Evolutionary conservation across 1,140 invertebrate species (phyloP), one percentile per base, ranked within the genome.

Genomic region (Nasonia giraulti): DNA sequence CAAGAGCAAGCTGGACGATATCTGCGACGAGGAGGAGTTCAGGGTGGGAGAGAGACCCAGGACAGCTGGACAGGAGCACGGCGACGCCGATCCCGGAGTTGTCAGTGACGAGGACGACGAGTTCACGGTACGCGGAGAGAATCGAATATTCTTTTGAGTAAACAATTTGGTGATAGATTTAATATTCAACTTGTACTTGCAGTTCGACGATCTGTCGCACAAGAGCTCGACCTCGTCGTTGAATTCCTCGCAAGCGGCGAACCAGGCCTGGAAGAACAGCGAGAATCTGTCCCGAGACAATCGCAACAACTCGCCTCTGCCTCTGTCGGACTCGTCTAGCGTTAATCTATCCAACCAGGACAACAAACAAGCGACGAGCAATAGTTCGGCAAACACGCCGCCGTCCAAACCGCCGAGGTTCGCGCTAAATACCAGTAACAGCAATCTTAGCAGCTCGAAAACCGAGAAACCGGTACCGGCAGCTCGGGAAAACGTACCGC

Each of bases 101-200:
- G 97, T 97, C 6, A 97, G 97, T 93, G 97, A 98, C 90, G 97
- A 97, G 88, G 97, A 97, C 87, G 97, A 97, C 91, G 97, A 97
- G 90, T 97, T 97, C 93, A 95, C 96, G 75, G 95, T 95, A 92
- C 89, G 89, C 3, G 8, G 27, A 37, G 55, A 31, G 23, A 31
- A 71, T 71, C 10, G 69, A 33, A 12, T 1, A 17, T 71, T 0
- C 10, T 40, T 83, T 69, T 78, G 40, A 11, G 0, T 66, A 11
- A 66, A 66, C 8, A 11, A 47, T 20, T 27, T 62, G 20, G 23
- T 44, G 47, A 80, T 80, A 50, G 11, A 62, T 62, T 66, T 20
- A 17, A 6, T 66, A 66, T 84, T 84, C 27, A 37, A 81, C 86
- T 89, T 87, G 83, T 82, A 74, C 79, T 93, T 92, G 55, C 86